Evolutionary conservation across 1,140 invertebrate genomes (phyloP).

Genomic region (Scylla paramamosain): DNA sequence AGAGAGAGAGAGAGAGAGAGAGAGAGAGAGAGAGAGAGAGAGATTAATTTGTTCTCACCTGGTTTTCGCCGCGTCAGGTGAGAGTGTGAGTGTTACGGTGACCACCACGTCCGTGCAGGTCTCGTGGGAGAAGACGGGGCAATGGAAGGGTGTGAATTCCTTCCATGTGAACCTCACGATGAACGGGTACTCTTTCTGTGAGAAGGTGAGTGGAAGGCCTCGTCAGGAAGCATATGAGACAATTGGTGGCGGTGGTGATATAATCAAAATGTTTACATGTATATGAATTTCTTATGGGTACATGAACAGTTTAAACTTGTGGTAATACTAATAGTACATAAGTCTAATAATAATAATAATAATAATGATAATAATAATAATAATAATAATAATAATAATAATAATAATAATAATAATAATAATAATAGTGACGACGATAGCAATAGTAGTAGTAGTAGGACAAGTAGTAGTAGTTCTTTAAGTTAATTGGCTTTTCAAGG

Average conservation of each 20-base stretch:
- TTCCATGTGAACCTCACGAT: not conserved
- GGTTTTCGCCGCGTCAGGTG: not conserved
- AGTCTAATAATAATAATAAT: not conserved
- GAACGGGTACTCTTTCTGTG: not conserved
- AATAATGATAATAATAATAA: too few species aligned
- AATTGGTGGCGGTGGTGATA: too few species aligned
- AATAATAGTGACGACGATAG: too few species aligned
- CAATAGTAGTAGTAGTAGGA: too few species aligned
- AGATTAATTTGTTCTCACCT: not conserved
- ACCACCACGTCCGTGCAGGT: not conserved
- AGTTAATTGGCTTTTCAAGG: too few species aligned
- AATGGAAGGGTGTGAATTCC: not conserved
- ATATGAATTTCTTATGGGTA: too few species aligned
- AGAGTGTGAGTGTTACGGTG: not conserved
- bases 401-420: too few species aligned
- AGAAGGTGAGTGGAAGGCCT: not conserved
- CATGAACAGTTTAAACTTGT: too few species aligned
- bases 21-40: not conserved
- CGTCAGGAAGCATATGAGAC: not conserved
- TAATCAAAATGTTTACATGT: too few species aligned
- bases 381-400: too few species aligned
- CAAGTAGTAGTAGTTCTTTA: too few species aligned
- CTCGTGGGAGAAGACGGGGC: not conserved
- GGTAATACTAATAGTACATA: too few species aligned
- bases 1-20: conserved; percentile 35